Base-by-base conservation (phyloP, 2,888 invertebrate species). In the Rhagonycha lutea region DNA sequence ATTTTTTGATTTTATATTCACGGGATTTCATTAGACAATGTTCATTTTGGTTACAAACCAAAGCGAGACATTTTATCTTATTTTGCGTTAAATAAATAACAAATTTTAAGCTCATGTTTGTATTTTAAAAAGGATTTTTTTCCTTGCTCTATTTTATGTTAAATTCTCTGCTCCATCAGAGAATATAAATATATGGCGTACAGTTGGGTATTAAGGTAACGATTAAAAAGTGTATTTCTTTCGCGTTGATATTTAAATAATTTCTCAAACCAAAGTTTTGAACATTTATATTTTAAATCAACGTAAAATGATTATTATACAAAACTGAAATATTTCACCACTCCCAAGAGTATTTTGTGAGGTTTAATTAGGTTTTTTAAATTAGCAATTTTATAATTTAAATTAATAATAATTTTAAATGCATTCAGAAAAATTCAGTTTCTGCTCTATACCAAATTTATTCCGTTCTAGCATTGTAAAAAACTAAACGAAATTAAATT, bases 401-500 rank as follows among this genome's bases (percentile, higher is more conserved):
- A 65, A 65, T 65, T 65, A 65, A 65, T 65, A 65, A 24, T 65
- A 24, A 65, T 65, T 65, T 65, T 24, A 65, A 65, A 65, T 65
- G 26, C 23, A 65, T 65, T 23, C 12, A n/a, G 12, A 65, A 26
- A 65, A 65, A 65, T 24, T 26, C 63, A 65, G 63, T 65, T 65
- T 24, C 63, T 26, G 26, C 26, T 23, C n/a, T 47, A 24, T 65
- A 65, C 12, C 24, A 65, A 65, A 65, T 65, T 65, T 65, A 65
- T 65, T 65, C 63, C 18, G 63, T 65, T 24, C 63, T 65, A 24
- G 24, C 63, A 65, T 65, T 65, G 63, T 65, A 65, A 65, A 75
- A 75, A 73, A 76, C 63, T 73, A 70, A 73, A 61, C 68, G 28
- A 70, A 73, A 76, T 70, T 70, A 76, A 73, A 73, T 76, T 76